Percentiles rank a stretch among this genome's conserved stretches.
Conservation (phyloP, 2,797 vertebrate species). For the Schizopygopsis malacanthus region DNA sequence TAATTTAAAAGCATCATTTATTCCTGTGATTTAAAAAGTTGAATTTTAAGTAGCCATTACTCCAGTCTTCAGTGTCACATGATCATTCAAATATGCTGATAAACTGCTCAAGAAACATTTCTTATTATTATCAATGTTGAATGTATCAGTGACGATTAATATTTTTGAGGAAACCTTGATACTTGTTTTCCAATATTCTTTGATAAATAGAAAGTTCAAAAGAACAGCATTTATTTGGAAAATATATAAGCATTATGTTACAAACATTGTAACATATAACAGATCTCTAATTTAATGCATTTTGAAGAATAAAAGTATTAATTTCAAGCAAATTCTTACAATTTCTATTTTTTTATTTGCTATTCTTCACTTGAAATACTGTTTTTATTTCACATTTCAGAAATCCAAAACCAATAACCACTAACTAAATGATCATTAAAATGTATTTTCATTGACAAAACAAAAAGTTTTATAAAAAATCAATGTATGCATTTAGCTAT, state of each 20-base stretch:
- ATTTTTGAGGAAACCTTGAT: background rate
- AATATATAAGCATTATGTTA: background rate
- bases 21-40: too few relatives aligned
- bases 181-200: background rate
- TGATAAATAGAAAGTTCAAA: background rate
- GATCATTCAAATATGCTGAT: too few relatives aligned
- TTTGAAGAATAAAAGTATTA: background rate
- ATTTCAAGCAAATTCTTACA: background rate
- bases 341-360: too few relatives aligned
- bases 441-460: slow-evolving; percentile 2
- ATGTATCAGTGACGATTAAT: background rate
- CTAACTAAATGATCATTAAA: background rate
- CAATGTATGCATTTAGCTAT: background rate
- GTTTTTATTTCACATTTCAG: background rate
- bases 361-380: too few relatives aligned
- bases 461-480: background rate
- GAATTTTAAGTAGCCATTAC: background rate
- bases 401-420: background rate
- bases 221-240: background rate
- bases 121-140: too few relatives aligned
- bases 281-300: background rate
- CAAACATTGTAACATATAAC: background rate
- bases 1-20: too few relatives aligned
- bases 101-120: too few relatives aligned
- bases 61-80: background rate